Evolutionary conservation across 2,797 vertebrate species (phyloP), one percentile per base, ranked within the genome.

Genomic region (Strix occidentalis): DNA sequence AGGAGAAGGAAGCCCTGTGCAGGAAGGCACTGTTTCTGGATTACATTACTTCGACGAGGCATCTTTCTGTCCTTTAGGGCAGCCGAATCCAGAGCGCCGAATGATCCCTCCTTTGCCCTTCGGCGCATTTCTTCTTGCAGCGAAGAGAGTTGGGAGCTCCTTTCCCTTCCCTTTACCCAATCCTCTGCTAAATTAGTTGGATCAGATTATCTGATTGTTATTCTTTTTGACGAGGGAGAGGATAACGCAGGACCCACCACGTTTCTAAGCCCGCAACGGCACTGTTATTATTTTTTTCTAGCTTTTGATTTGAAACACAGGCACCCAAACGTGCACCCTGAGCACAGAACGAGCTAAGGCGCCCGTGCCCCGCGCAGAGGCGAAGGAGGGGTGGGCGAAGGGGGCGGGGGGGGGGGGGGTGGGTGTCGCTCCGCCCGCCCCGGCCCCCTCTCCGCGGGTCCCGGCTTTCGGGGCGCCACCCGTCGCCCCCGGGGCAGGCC

Each of bases 51-150:
- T 72, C 11, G 46, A 77, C 6, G 17, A 89, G 61, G 33, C 16
- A 78, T 54, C 39, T 71, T 58, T 78, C 21, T 63, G 93, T 87
- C 84, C 83, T 93, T 84, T 89, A 72, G 90, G 75, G 75, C 90
- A 79, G 77, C 23, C 25, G 35, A 43, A 54, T 89, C 74, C 77
- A 58, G 25, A 79, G 74, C 28, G 71, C 76, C 19, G 14, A 90
- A 51, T 11, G 86, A 84, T 64, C 45, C 33, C 54, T 48, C 60
- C 31, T 70, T 87, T 26, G 46, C 58, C 74, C 87, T 76, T 57
- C 72, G 33, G 45, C 1, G 3, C 57, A 6, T 69, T 88, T 83
- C 51, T 72, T 50, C 60, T 11, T 0, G 33, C 26, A 23, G 6
- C 10, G 9, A 10, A 43, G 29, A 51, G 54, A 2, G 15, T 14